phyloP scores from a whole-genome alignment of 2,888 invertebrate genomes.

The Metacarcinus magister region DNA sequence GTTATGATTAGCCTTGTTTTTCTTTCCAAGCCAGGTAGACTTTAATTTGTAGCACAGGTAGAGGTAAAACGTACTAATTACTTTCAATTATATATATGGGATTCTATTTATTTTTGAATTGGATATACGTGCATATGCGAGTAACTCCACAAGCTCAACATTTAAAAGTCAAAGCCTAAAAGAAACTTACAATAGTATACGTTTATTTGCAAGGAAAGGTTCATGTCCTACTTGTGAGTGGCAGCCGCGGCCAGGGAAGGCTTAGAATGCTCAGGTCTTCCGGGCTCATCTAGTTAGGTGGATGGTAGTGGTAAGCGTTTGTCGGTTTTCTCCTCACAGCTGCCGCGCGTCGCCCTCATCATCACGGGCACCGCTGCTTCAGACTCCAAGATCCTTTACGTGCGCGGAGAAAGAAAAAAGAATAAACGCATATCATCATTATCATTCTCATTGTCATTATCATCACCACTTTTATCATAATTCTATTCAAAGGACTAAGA shows the following conservation, averaged over 20 bases:
- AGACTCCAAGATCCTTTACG: no score
- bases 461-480: no score
- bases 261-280: background rate
- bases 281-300: slow-evolving; percentile 13
- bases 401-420: no score
- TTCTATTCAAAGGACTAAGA: no score
- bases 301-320: background rate
- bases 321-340: slow-evolving; percentile 5
- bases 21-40: background rate
- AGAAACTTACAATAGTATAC: background rate
- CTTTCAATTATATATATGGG: no score
- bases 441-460: no score
- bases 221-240: background rate
- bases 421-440: no score
- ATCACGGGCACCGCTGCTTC: background rate
- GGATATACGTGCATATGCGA: no score
- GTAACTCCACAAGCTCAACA: background rate
- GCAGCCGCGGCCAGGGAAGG: background rate
- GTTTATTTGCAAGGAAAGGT: background rate
- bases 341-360: background rate
- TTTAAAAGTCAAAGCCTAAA: background rate
- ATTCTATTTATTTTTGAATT: background rate
- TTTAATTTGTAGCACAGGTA: background rate
- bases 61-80: background rate
- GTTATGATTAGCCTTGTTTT: background rate